Evolutionary conservation across 2,113 vertebrate genomes (phyloP).

Genomic region (Zeus faber): DNA sequence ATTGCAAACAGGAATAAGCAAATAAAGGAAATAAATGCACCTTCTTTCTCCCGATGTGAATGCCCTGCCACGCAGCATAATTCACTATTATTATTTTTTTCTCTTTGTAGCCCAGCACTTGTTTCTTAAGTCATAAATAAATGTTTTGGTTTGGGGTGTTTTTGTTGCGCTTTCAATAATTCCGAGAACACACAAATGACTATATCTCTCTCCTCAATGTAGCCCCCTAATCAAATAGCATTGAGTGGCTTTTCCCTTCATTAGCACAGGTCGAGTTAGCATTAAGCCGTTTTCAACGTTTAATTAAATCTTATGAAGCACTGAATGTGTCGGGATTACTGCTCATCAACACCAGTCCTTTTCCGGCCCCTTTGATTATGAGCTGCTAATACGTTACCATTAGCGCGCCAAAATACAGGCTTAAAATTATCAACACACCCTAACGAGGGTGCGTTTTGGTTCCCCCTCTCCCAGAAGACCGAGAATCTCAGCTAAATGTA

Average conservation of each 20-base stretch:
- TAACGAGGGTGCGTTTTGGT: too few species aligned
- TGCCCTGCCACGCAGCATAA: too few species aligned
- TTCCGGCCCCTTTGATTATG: slow-evolving; percentile 30
- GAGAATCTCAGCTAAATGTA: too few species aligned
- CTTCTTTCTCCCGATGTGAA: too few species aligned
- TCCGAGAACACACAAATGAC: slow-evolving; percentile 24
- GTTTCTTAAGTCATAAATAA: too few species aligned
- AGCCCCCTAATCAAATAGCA: slow-evolving; percentile 42
- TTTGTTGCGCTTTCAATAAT: too few species aligned
- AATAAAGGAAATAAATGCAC: too few species aligned
- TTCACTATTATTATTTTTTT: too few species aligned
- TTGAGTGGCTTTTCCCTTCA: slow-evolving; percentile 42
- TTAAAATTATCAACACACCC: neutral
- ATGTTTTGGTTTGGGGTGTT: too few species aligned
- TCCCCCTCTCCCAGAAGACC: too few species aligned
- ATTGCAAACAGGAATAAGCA: too few species aligned
- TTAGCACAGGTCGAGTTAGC: slow-evolving; percentile 46
- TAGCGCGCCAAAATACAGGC: slow-evolving; percentile 11
- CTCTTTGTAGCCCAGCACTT: too few species aligned
- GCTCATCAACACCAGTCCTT: slow-evolving; percentile 32
- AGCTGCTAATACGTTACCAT: slow-evolving; percentile 8
- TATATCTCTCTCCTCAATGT: neutral
- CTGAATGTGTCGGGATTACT: slow-evolving; percentile 47
- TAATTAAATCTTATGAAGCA: slow-evolving; percentile 51
- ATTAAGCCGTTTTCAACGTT: slow-evolving; percentile 51